Percentiles rank a stretch among this genome's conserved stretches.
phyloP scores from a whole-genome alignment of 2,113 vertebrate species.

The Gavialis gangeticus region DNA sequence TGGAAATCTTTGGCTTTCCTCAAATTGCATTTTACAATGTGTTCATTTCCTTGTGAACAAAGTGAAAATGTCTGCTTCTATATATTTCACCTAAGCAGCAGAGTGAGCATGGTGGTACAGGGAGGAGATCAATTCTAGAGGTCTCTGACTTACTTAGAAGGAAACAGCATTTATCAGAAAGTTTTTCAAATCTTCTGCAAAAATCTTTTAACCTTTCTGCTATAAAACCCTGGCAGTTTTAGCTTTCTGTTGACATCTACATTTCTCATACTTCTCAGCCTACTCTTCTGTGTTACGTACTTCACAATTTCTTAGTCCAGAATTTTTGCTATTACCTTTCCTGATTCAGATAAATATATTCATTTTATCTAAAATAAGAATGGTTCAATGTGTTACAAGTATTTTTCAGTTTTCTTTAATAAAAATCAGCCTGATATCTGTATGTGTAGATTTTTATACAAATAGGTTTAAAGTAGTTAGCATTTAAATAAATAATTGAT shows the following conservation, averaged over 20 bases:
- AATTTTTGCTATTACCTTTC: background rate
- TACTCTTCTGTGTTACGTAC: background rate
- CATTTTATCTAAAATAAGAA: background rate
- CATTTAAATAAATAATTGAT: background rate
- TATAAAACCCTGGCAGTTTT: background rate
- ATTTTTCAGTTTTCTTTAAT: background rate
- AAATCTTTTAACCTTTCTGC: background rate
- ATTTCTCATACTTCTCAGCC: background rate
- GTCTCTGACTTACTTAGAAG: background rate
- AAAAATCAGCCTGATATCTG: background rate
- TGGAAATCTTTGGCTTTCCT: background rate
- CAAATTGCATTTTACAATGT: background rate
- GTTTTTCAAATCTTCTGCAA: background rate
- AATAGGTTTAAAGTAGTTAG: background rate
- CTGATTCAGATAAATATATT: background rate
- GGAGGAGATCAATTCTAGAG: background rate
- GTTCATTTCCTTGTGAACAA: background rate
- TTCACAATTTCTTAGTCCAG: background rate
- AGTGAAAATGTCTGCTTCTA: background rate
- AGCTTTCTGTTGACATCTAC: background rate
- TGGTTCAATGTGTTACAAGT: background rate
- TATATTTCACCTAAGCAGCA: background rate
- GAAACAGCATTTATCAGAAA: background rate
- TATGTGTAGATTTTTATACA: background rate
- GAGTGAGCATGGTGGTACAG: background rate